These are phyloP conservation scores for Lateolabrax maculatus DNA, from an alignment of 2,797 vertebrate species.

Conservation along the genomic window DNA sequence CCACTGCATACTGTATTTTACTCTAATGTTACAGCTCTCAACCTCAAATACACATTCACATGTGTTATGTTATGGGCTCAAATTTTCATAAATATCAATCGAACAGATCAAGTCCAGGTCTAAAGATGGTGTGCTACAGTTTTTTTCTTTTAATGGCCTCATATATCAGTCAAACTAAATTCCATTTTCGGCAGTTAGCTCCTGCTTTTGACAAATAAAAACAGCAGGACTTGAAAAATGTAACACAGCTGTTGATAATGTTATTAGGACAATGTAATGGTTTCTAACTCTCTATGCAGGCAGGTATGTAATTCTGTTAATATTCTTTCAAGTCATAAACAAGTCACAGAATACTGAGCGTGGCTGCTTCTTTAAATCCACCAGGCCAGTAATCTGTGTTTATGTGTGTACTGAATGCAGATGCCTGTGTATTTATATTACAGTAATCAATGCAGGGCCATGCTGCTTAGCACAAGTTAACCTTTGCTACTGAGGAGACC, in stretches of 20 bases:
- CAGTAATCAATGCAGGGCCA: slow-evolving; percentile 29
- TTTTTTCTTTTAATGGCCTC: no score
- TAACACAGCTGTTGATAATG: not conserved
- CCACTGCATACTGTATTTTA: not conserved
- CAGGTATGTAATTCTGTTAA: slow-evolving; percentile 13
- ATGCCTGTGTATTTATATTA: slow-evolving; percentile 39
- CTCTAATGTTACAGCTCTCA: not conserved
- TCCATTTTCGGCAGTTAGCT: not conserved
- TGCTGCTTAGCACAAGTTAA: slow-evolving; percentile 35
- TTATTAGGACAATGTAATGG: not conserved
- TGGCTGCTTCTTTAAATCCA: slow-evolving; percentile 3
- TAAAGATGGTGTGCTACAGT: no score
- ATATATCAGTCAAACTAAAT: not conserved
- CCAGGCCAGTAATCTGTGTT: slow-evolving; percentile 10
- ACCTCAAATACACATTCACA: no score
- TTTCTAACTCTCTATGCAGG: not conserved
- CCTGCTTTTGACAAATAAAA: not conserved
- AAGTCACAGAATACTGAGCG: slow-evolving; percentile 3
- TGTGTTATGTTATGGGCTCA: no score
- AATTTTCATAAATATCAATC: no score
- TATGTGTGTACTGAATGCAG: slow-evolving; percentile 16
- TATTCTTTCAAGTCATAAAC: slow-evolving; percentile 8
- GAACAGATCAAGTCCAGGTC: no score
- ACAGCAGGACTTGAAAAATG: not conserved
- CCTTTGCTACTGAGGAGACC: slow-evolving; percentile 19